Evolutionary conservation across 2,113 vertebrate species (phyloP), one percentile per base, ranked within the genome.

Genomic region (Tetraodon nigroviridis): DNA sequence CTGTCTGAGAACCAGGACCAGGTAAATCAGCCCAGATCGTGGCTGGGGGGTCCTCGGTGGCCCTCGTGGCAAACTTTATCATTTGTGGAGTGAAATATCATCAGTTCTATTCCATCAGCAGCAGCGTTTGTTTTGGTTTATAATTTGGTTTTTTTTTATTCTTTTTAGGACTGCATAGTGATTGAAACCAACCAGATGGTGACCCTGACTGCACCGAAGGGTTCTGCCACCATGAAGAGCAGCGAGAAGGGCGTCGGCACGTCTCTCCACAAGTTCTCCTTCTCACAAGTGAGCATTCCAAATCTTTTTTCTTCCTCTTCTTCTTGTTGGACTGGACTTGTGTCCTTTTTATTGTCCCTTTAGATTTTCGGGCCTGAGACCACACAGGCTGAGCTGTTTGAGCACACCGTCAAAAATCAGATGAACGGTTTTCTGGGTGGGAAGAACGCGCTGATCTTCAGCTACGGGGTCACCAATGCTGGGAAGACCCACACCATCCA

Each of bases 401-500:
- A 92, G 53, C 82, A 86, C 27, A 92, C 93, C 0, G 83, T 94
- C 69, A 90, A 81, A 69, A 88, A 88, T 3, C 81, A 93, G 6
- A 78, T 92, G 67, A 82, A 65, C 24, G 83, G 91, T 0, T 94
- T 90, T 60, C 37, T 94, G 54, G 76, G 85, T 16, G 94, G 94
- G 55, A 87, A 88, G 64, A 94, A 93, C 49, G 84, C 90, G 0
- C 67, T 96, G 21, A 90, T 96, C 16, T 96, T 96, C 84, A 93
- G 91, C 37, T 96, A 95, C 0, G 93, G 94, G 1, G 92, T 96
- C 17, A 95, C 94, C 21, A 96, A 95, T 24, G 91, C 93, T 63
- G 94, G 94, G 18, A 96, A 96, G 83, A 95, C 93, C 0, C 92
- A 92, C 77, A 96, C 93, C 4, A 91, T 96, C 54, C 93, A 95